These are phyloP conservation scores for Esox lucius DNA, from an alignment of 2,797 vertebrate genomes.

Conservation along the genomic window DNA sequence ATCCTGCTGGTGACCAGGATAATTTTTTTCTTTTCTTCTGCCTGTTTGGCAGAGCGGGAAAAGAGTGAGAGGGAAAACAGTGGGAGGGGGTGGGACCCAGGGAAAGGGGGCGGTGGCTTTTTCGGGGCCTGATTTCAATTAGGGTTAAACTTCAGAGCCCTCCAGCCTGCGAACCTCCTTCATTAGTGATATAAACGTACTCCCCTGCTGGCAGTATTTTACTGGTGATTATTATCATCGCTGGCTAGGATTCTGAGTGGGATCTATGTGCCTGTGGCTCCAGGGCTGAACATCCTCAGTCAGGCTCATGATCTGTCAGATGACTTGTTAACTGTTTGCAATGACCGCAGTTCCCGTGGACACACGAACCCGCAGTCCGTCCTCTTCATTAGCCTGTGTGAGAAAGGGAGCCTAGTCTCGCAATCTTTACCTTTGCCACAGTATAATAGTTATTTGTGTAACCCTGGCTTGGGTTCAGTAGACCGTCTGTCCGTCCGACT, in stretches of 20 bases:
- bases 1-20: not conserved
- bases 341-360: not conserved
- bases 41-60: slow-evolving; percentile 71
- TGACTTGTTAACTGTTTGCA: not conserved
- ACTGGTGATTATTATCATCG: slow-evolving; percentile 4
- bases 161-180: not conserved
- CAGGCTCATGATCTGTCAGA: not conserved
- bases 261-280: not conserved
- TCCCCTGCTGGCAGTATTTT: not conserved
- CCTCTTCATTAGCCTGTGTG: not conserved
- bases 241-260: not conserved
- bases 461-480: not conserved
- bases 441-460: not conserved
- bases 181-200: slow-evolving; percentile 3
- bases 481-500: slow-evolving; percentile 14
- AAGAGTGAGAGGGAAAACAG: slow-evolving; percentile 45
- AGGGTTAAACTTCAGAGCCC: not conserved
- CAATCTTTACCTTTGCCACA: not conserved
- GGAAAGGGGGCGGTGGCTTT: slow-evolving; percentile 17
- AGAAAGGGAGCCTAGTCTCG: not conserved
- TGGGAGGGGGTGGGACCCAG: slow-evolving; percentile 32
- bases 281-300: not conserved
- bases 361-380: not conserved
- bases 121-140: slow-evolving; percentile 36
- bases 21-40: slow-evolving; percentile 37